Base-by-base conservation (phyloP, 1,140 invertebrate species). In the Drosophila yakuba region DNA sequence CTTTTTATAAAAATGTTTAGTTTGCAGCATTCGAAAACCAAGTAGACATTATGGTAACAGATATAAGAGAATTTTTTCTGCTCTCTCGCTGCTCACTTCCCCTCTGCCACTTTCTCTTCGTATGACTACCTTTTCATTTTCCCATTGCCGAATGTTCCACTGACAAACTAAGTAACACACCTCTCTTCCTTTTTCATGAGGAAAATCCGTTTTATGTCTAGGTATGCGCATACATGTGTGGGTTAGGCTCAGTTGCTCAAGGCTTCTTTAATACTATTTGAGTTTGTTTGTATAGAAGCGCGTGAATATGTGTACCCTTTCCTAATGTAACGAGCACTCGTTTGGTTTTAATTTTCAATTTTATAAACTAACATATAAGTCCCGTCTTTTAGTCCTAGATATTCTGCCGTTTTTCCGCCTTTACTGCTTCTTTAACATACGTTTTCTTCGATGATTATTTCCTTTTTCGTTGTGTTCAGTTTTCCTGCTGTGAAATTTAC, bases 221-320 rank as follows among this genome's bases (percentile, higher is more conserved):
- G 74, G 63, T 75, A 59, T 52, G 60, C 50, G 51, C 41, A 25
- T 60, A 36, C 63, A 55, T 80, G 15, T 81, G 66, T 78, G 64
- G 62, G 79, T 86, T 86, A 78, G 78, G 82, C 67, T 85, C 64
- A 86, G 81, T 85, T 85, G 64, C 78, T 75, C 82, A 85, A 85
- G 82, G 78, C 81, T 81, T 69, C 78, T 85, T 81, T 75, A 82
- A 85, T 86, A 68, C 82, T 78, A 75, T 63, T 48, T 86, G 82
- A 85, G 81, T 86, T 86, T 66, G 64, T 78, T 84, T 85, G 73
- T 83, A 47, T 71, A 63, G 39, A 32, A 68, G n/a, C 28, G 25
- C 17, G 17, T 39, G 48, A 23, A 38, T 50, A 10, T 63, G 73
- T 73, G 78, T 85, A 80, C 58, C 68, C 76, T 68, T 54, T 75